These are phyloP conservation scores for Amblyopsis hoosieri DNA, from an alignment of 2,797 vertebrate species.

Conservation along the genomic window DNA sequence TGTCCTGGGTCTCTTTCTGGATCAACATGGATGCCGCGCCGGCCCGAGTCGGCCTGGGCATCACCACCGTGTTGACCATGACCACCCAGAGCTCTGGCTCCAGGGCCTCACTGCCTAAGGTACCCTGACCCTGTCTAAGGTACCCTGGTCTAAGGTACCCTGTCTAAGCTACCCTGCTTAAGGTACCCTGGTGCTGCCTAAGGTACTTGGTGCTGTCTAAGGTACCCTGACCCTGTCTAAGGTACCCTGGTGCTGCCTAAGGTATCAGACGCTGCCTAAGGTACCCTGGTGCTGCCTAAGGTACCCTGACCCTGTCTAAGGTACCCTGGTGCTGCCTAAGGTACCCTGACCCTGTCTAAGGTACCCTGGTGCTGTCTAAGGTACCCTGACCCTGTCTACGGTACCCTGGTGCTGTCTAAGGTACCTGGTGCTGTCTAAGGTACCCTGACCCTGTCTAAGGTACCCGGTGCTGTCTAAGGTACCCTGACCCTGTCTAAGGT, in stretches of 20 bases:
- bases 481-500: no score
- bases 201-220: constrained; percentile 77
- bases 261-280: constrained; percentile 85
- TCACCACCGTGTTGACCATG: constrained; percentile 95
- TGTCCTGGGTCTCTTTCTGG: constrained; percentile 96
- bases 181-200: constrained; percentile 60
- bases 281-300: constrained; percentile 28
- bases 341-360: no score
- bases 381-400: constrained; percentile 31
- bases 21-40: constrained; percentile 95
- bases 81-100: constrained; percentile 94
- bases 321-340: constrained; percentile 27
- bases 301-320: constrained; percentile 80
- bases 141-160: no score
- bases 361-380: constrained; percentile 80
- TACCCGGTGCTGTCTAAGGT: no score
- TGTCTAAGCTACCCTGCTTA: constrained; percentile 75
- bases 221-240: constrained; percentile 50
- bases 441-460: no score
- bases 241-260: no score
- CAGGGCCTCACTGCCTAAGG: constrained; percentile 93
- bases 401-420: no score
- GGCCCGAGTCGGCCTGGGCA: constrained; percentile 90
- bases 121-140: background rate
- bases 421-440: no score